Percentiles rank a stretch among this genome's conserved stretches.
Conservation (phyloP, 2,888 invertebrate species). For the Chloroclystis v-ata region DNA sequence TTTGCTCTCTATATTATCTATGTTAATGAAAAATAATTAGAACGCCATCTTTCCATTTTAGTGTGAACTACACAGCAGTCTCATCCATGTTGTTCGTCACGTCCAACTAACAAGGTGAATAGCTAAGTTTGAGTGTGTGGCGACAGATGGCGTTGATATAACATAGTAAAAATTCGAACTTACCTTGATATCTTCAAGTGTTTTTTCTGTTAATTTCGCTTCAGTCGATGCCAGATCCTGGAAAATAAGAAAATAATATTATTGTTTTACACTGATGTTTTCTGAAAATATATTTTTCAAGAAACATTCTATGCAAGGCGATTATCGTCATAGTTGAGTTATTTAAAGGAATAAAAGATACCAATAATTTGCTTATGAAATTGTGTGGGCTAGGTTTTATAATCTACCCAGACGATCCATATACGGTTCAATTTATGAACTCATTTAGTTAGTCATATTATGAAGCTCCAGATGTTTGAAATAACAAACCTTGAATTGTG, state of each 20-base stretch:
- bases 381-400: no score
- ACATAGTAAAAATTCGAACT: slow-evolving; percentile 7
- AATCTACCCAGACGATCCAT: background rate
- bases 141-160: slow-evolving; percentile 41
- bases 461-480: slow-evolving; percentile 5
- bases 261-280: no score
- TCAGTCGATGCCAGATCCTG: slow-evolving; percentile 64
- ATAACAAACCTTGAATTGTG: slow-evolving; percentile 7
- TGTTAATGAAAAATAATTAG: no score
- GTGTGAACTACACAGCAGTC: no score
- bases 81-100: no score
- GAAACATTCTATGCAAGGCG: no score
- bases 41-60: no score
- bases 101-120: no score
- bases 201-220: slow-evolving; percentile 59
- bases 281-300: no score
- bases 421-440: background rate
- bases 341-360: no score
- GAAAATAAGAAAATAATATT: slow-evolving; percentile 38
- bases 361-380: background rate
- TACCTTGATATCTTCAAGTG: slow-evolving; percentile 72
- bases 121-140: background rate
- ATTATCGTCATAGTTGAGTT: no score
- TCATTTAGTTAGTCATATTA: slow-evolving; percentile 1
- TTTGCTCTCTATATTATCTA: no score